phyloP scores from a whole-genome alignment of 1,140 invertebrate genomes.

The Portunus trituberculatus region DNA sequence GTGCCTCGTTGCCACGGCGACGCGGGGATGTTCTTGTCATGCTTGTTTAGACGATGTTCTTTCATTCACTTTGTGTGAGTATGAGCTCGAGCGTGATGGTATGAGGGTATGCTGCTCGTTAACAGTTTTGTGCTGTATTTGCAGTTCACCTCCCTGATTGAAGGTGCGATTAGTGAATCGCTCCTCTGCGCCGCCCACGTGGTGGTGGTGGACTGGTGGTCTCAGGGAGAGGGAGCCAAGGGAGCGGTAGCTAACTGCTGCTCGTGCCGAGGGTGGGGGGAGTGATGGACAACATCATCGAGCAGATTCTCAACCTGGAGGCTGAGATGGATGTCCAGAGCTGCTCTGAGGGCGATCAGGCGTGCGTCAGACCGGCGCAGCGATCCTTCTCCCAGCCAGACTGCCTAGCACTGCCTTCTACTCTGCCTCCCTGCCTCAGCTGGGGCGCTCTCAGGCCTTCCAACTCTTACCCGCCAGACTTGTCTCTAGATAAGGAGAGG shows the following conservation, averaged over 20 bases:
- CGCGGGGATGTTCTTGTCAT: neutral
- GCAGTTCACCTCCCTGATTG: neutral
- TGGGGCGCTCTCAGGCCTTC: neutral
- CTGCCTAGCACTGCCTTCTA: too few relatives aligned
- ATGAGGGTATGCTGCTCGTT: neutral
- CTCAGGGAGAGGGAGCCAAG: neutral
- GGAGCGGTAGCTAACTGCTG: neutral
- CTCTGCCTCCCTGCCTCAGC: too few relatives aligned
- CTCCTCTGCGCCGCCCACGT: neutral
- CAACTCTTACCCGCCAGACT: neutral
- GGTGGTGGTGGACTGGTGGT: neutral
- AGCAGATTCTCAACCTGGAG: slow-evolving; percentile 48
- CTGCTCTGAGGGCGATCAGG: neutral
- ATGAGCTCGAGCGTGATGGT: neutral
- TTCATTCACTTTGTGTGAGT: neutral
- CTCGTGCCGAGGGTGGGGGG: neutral
- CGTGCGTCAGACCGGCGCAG: neutral
- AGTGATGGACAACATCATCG: slow-evolving; percentile 24
- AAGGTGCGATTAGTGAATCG: neutral
- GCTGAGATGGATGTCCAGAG: neutral
- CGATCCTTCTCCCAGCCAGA: neutral
- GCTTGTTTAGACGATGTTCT: neutral
- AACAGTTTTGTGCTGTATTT: slow-evolving; percentile 8
- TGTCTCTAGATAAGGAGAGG: neutral
- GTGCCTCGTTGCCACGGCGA: neutral